These are phyloP conservation scores for Nyctibius grandis DNA, from an alignment of 2,797 vertebrate species.

Conservation along the genomic window DNA sequence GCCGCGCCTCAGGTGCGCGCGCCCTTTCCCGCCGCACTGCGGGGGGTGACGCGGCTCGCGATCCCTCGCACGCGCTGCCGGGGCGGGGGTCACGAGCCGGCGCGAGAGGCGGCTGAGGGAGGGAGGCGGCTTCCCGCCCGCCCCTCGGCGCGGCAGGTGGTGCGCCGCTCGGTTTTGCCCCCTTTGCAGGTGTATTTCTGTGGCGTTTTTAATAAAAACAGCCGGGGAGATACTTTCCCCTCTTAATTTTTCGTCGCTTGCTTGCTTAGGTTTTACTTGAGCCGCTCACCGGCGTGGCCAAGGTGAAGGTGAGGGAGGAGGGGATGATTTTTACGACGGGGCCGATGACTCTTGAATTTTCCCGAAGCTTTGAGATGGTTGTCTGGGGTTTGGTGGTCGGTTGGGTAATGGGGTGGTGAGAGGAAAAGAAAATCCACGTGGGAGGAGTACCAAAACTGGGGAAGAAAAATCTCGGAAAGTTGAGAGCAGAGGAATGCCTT, in stretches of 20 bases:
- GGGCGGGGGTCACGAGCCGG: background rate
- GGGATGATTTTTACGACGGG: rapidly evolving
- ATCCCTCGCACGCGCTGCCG: too few relatives aligned
- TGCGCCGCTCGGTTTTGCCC: rapidly evolving
- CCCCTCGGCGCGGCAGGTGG: background rate
- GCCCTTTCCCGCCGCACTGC: background rate
- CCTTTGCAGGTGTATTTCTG: background rate
- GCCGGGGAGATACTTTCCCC: rapidly evolving
- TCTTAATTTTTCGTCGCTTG: rapidly evolving
- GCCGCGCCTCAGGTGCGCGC: background rate
- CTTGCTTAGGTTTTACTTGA: rapidly evolving
- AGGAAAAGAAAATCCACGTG: rapidly evolving
- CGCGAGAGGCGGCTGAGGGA: background rate
- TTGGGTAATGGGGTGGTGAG: background rate
- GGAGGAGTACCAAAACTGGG: background rate
- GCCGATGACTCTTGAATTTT: background rate
- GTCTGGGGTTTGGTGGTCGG: rapidly evolving
- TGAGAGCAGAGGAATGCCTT: background rate
- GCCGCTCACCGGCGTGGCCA: rapidly evolving
- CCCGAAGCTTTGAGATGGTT: background rate
- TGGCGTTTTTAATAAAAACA: background rate
- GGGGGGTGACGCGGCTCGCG: too few relatives aligned
- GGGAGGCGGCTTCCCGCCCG: rapidly evolving
- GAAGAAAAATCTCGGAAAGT: rapidly evolving
- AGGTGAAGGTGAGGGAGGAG: background rate